Evolutionary conservation across 2,888 invertebrate species (phyloP).

Genomic region (Steinernema scapterisci): DNA sequence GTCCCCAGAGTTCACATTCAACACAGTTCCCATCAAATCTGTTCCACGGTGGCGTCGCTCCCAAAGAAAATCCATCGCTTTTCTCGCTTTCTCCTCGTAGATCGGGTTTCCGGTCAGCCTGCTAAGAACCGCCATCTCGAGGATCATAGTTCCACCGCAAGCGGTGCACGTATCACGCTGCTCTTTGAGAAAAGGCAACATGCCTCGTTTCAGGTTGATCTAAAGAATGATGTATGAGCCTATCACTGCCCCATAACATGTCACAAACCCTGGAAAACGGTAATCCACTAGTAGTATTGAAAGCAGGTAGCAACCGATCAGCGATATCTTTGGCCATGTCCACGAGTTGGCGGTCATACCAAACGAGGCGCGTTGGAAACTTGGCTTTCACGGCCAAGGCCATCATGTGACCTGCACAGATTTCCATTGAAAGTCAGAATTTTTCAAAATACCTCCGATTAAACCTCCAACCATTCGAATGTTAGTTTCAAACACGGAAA

Average conservation of each 20-base stretch:
- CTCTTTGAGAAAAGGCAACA: constrained; percentile 55
- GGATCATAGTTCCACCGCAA: constrained; percentile 94
- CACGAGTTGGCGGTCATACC: constrained; percentile 73
- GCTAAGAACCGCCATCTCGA: constrained; percentile 94
- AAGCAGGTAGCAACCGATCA: constrained; percentile 89
- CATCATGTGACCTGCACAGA: constrained; percentile 79
- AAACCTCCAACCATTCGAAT: constrained; percentile 87
- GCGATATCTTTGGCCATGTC: constrained; percentile 88
- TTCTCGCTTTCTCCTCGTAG: constrained; percentile 90
- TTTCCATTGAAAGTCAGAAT: background rate
- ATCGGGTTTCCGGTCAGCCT: constrained; percentile 85
- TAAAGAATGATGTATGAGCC: constrained; percentile 5
- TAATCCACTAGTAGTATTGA: constrained; percentile 94
- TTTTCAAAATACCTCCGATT: constrained; percentile 70
- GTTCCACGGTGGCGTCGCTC: constrained; percentile 84
- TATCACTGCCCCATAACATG: too few species aligned
- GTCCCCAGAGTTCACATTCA: constrained; percentile 96
- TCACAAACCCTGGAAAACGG: constrained; percentile 86
- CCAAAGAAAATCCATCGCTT: constrained; percentile 96
- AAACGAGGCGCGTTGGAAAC: constrained; percentile 70
- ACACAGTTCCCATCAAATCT: constrained; percentile 94
- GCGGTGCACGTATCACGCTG: constrained; percentile 73
- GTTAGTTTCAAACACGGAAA: constrained; percentile 97
- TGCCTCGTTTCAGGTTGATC: constrained; percentile 67
- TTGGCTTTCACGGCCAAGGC: constrained; percentile 81